Conservation (phyloP, 1,140 invertebrate species). For the Drosophila kohkoa region DNA sequence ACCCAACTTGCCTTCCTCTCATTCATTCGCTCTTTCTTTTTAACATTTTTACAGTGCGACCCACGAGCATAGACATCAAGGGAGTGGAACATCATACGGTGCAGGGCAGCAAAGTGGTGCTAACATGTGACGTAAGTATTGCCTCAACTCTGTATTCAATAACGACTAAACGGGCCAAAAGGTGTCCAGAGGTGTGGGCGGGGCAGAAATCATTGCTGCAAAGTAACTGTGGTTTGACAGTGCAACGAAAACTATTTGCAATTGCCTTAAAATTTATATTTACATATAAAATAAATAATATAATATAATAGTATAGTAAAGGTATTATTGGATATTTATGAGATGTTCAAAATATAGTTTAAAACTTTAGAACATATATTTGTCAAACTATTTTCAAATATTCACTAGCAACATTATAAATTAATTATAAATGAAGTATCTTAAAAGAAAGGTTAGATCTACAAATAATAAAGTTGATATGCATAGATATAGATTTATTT, state of each 20-base stretch:
- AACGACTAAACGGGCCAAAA: not conserved
- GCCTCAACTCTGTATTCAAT: constrained; percentile 17
- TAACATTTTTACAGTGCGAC: constrained; percentile 87
- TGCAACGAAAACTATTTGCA: constrained; percentile 8
- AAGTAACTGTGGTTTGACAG: not conserved
- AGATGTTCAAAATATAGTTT: too few relatives aligned
- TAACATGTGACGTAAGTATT: constrained; percentile 89
- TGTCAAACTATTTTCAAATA: too few relatives aligned
- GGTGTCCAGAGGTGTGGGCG: not conserved
- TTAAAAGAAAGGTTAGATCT: too few relatives aligned
- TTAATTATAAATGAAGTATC: too few relatives aligned
- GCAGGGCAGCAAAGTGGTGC: constrained; percentile 90
- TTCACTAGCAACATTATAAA: too few relatives aligned
- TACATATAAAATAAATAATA: not conserved
- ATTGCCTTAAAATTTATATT: too few relatives aligned
- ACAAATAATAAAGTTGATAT: too few relatives aligned
- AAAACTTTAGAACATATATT: too few relatives aligned
- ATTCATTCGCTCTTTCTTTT: constrained; percentile 18
- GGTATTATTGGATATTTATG: too few relatives aligned
- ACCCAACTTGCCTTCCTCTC: constrained; percentile 13
- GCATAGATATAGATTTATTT: too few relatives aligned
- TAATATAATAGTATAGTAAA: not conserved
- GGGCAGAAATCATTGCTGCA: not conserved
- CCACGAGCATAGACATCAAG: constrained; percentile 89
- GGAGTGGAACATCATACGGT: constrained; percentile 91